phyloP scores from a whole-genome alignment of 2,888 invertebrate species.

The Cheilosia vulpina region DNA sequence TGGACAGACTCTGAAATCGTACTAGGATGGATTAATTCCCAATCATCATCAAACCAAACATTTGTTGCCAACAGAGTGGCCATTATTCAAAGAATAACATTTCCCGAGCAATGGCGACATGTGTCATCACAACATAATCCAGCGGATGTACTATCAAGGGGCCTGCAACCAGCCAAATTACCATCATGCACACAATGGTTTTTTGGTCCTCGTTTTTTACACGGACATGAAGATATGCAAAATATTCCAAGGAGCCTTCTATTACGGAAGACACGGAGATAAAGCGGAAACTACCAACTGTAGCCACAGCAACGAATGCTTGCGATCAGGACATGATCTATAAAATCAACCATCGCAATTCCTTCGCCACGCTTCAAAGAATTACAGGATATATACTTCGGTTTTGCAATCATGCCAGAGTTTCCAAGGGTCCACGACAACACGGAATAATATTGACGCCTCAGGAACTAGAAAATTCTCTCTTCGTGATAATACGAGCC shows the following conservation, averaged over 20 bases:
- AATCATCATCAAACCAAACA: slow-evolving; percentile 19
- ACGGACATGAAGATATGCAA: neutral
- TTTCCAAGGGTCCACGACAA: neutral
- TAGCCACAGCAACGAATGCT: slow-evolving; percentile 2
- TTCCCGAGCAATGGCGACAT: slow-evolving; percentile 44
- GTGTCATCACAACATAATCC: slow-evolving; percentile 41
- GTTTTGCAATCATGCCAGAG: slow-evolving; percentile 11
- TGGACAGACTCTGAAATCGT: slow-evolving; percentile 47
- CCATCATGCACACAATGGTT: slow-evolving; percentile 26
- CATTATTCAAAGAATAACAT: slow-evolving; percentile 17
- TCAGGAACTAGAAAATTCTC: slow-evolving; percentile 3
- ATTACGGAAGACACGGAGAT: slow-evolving; percentile 8
- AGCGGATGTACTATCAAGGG: slow-evolving; percentile 43
- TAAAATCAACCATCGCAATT: slow-evolving; percentile 3
- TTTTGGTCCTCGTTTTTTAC: slow-evolving; percentile 14
- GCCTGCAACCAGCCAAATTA: slow-evolving; percentile 23
- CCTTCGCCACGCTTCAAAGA: slow-evolving; percentile 2
- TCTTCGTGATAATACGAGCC: slow-evolving; percentile 3
- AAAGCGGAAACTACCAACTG: neutral
- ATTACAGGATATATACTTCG: slow-evolving; percentile 8
- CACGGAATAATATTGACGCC: slow-evolving; percentile 1
- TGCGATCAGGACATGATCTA: slow-evolving; percentile 19
- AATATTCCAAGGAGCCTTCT: neutral
- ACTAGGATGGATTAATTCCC: slow-evolving; percentile 30
- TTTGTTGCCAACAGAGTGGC: slow-evolving; percentile 44